Evolutionary conservation across 2,113 vertebrate species (phyloP), one percentile per base, ranked within the genome.

Genomic region (Passerina amoena): DNA sequence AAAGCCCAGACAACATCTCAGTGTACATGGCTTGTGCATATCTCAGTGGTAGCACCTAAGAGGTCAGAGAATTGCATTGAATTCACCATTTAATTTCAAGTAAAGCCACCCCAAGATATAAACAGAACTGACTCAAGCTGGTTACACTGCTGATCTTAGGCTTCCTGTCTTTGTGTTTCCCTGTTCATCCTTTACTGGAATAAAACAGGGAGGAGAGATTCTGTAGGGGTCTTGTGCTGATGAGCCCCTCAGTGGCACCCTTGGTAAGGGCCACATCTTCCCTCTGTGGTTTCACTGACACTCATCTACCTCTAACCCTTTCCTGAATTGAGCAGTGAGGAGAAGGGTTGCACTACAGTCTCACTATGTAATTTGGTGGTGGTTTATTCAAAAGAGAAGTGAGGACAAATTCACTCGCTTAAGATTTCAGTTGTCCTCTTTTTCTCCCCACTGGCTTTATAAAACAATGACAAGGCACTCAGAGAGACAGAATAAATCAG

Each of bases 321-420:
- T 88, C 95, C 88, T 92, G 82, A 93, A 83, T 63, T 92, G 59
- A 75, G 86, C 71, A 72, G 61, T 60, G 65, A 87, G 63, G 50
- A 90, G 61, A 18, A 72, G 0, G 1, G 37, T 69, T 92, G 66
- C 3, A 0, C 50, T 95, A 27, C 0, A 18, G 35, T 27, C 25
- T 95, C 40, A 38, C 82, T 63, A 0, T 48, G 59, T 63, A 70
- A 77, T 90, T 90, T 92, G 68, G 42, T 73, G 54, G 64, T 93
- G 85, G 71, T 80, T 94, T 90, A 80, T 31, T 85, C 68, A 77
- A 82, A 94, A 93, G 79, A 94, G 92, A 94, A 96, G 42, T 86
- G 38, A 92, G 59, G 90, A 73, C 50, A 90, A 88, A 86, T 86
- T 93, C 63, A 69, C 50, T 66, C 59, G 18, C 35, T 77, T 25